Conservation (phyloP, 2,888 invertebrate species). For the Macaria notata region DNA sequence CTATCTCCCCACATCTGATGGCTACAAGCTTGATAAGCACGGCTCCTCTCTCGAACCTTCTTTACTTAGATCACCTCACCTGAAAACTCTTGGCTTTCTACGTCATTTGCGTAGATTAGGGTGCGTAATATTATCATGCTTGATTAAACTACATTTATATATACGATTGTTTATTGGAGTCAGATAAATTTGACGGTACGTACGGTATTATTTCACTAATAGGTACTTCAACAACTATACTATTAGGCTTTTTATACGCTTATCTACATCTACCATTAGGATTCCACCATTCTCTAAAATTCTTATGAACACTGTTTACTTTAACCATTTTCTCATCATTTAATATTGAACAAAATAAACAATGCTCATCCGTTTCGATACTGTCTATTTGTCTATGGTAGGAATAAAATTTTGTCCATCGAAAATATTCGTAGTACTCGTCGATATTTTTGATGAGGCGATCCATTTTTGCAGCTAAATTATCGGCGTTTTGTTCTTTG, state of each 20-base stretch:
- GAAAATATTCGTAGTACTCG: constrained; percentile 39
- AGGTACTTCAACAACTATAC: too few species aligned
- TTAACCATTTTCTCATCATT: constrained; percentile 37
- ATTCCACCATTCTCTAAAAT: constrained; percentile 42
- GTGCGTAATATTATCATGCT: too few species aligned
- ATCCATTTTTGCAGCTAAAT: constrained; percentile 38
- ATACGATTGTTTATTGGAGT: too few species aligned
- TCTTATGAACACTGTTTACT: constrained; percentile 30
- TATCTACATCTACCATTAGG: constrained; percentile 28
- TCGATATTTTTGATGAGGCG: constrained; percentile 36
- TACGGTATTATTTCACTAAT: too few species aligned
- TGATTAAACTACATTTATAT: too few species aligned
- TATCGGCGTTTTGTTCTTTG: constrained; percentile 28
- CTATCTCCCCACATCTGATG: constrained; percentile 31
- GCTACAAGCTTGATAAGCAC: constrained; percentile 40
- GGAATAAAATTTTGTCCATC: constrained; percentile 45
- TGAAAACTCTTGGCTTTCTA: not conserved
- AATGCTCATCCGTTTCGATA: constrained; percentile 40
- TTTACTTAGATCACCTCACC: constrained; percentile 24
- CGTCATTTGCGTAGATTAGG: too few species aligned
- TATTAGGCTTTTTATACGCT: too few species aligned
- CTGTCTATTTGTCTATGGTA: constrained; percentile 37
- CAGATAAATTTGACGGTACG: too few species aligned
- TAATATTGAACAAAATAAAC: constrained; percentile 40
- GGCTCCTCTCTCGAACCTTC: constrained; percentile 24